Evolutionary conservation across 2,113 vertebrate genomes (phyloP), one percentile per base, ranked within the genome.

Genomic region (Danionella cerebrum): DNA sequence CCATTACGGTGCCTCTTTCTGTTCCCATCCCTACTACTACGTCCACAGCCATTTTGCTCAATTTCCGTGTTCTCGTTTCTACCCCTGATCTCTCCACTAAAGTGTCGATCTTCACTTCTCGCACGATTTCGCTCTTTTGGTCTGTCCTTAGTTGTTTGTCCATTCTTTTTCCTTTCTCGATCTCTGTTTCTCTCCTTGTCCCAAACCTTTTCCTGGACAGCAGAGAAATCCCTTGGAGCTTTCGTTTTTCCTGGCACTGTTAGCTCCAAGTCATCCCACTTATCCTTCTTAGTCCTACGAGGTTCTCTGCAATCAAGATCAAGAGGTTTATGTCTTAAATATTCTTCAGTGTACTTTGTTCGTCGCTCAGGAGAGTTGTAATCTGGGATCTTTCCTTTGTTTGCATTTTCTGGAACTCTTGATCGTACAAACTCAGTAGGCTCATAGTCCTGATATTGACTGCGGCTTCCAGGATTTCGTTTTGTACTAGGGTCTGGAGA

Each of bases 231-330:
- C 59, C 74, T 87, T 21, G 65, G 57, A 1, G 79, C 81, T 74
- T 76, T 86, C 19, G 87, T 88, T 5, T 80, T 89, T 69, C 38
- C 81, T 19, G 74, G 50, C 1, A 63, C 65, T 2, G 74, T 84
- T 72, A 74, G 78, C 14, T 87, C 78, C 4, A 24, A 9, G 14
- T 80, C 72, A 2, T 72, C 79, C 60, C 21, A 48, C 55, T 1
- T 45, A 7, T 65, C 5, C 2, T 6, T 74, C 33, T 7, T 25
- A 22, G 0, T 39, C 0, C 0, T 0, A 39, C 13, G 21, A 66
- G 24, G 51, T 66, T 72, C 70, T 9, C 25, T 16, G 31, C 36
- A 18, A 11, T 75, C 64, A 2, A 45, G 21, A 21, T 67, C 55
- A 4, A 47, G 1, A 10, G 24, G 25, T 50, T 10, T 33, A 12